Conservation (phyloP, 2,888 invertebrate genomes). For the Synanthedon vespiformis region DNA sequence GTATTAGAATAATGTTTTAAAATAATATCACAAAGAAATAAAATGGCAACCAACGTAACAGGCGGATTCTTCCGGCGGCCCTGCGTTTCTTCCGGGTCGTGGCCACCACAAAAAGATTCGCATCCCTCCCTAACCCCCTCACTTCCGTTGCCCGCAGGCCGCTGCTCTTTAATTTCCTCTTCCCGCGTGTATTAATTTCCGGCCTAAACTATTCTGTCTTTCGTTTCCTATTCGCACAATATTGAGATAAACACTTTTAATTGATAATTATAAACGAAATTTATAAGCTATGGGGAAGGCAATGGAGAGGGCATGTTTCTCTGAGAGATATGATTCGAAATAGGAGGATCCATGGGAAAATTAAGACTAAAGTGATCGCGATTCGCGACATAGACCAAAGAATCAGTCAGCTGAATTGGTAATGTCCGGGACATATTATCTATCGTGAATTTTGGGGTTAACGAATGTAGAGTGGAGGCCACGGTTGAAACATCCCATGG, state of each 20-base stretch:
- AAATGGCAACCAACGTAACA: background rate
- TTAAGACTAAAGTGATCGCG: no score
- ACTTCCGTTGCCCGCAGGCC: constrained; percentile 50
- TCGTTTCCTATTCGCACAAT: constrained; percentile 31
- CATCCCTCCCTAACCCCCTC: constrained; percentile 22
- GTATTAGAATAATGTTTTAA: background rate
- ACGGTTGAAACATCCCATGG: no score
- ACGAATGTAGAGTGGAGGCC: no score
- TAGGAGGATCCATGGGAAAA: no score
- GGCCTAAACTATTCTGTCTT: constrained; percentile 48
- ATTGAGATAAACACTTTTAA: background rate
- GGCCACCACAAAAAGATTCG: constrained; percentile 42
- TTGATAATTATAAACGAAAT: background rate
- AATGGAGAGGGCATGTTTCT: no score
- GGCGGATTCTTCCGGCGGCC: constrained; percentile 13
- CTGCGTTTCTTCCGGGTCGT: constrained; percentile 37
- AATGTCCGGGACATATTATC: no score
- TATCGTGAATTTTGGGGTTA: no score
- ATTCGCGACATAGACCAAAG: no score
- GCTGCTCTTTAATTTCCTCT: constrained; percentile 63
- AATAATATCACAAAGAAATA: background rate
- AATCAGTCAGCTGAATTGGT: no score
- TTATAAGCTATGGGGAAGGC: no score
- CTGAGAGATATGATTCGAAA: no score
- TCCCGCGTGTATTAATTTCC: constrained; percentile 65